Percentiles rank a stretch among this genome's conserved stretches.
Conservation (phyloP, 2,888 invertebrate genomes). For the Ceraclea dissimilis region DNA sequence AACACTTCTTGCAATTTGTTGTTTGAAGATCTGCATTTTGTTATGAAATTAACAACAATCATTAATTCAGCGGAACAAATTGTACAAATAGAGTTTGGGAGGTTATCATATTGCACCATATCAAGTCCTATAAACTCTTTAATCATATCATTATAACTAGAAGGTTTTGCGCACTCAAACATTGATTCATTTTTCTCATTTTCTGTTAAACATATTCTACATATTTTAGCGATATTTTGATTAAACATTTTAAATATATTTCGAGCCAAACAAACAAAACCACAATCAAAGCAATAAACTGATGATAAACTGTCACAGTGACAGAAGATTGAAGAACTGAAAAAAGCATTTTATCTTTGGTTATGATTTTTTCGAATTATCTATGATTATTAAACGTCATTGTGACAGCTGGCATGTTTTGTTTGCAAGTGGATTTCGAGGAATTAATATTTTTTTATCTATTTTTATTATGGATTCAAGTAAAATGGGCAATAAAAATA, state of each 20-base stretch:
- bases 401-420: background rate
- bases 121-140: constrained; percentile 12
- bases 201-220: constrained; percentile 10
- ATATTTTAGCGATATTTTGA: background rate
- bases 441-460: background rate
- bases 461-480: too few species aligned
- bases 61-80: constrained; percentile 9
- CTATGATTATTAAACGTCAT: background rate
- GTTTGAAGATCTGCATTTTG: constrained; percentile 4
- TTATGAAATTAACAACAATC: constrained; percentile 5
- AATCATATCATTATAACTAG: constrained; percentile 10
- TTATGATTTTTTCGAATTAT: background rate
- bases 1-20: constrained; percentile 10
- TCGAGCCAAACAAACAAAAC: too few species aligned
- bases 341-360: background rate
- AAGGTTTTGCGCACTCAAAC: constrained; percentile 2
- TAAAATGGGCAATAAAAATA: background rate
- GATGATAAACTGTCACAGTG: too few species aligned
- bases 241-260: background rate
- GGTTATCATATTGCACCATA: constrained; percentile 7
- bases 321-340: too few species aligned
- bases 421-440: background rate
- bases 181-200: constrained; percentile 4
- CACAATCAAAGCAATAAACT: too few species aligned
- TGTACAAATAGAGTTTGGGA: constrained; percentile 8